Evolutionary conservation across 2,888 invertebrate genomes (phyloP).

Genomic region (Dicyrtoma fusca): DNA sequence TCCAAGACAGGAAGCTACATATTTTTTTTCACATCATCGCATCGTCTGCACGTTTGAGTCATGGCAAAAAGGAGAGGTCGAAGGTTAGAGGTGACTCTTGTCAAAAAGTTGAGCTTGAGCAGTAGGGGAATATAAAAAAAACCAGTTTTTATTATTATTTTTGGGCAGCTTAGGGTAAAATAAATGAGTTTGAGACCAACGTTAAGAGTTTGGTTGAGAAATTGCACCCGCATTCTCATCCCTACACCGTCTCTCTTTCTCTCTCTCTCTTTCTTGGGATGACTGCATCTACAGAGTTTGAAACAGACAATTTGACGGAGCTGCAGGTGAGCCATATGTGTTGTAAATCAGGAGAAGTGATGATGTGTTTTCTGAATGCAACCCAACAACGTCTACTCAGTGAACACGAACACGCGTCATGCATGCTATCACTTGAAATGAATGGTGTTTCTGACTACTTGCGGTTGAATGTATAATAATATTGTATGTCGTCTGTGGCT

Average conservation of each 20-base stretch:
- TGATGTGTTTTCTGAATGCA: too few relatives aligned
- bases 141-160: constrained; percentile 13
- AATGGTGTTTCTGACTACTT: background rate
- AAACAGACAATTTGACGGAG: too few relatives aligned
- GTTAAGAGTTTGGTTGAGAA: background rate
- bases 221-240: constrained; percentile 2
- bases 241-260: too few relatives aligned
- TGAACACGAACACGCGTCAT: background rate
- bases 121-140: constrained; percentile 1
- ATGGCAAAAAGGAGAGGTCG: background rate
- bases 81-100: too few relatives aligned
- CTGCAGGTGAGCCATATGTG: too few relatives aligned
- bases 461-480: too few relatives aligned
- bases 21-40: background rate
- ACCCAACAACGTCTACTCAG: too few relatives aligned
- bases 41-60: background rate
- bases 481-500: too few relatives aligned
- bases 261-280: too few relatives aligned
- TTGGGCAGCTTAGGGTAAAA: background rate
- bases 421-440: background rate
- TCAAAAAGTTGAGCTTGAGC: too few relatives aligned
- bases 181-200: background rate
- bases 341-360: too few relatives aligned
- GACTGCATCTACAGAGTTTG: too few relatives aligned
- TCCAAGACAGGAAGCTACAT: constrained; percentile 1